phyloP scores from a whole-genome alignment of 2,113 vertebrate species.

The Solenodon paradoxus region DNA sequence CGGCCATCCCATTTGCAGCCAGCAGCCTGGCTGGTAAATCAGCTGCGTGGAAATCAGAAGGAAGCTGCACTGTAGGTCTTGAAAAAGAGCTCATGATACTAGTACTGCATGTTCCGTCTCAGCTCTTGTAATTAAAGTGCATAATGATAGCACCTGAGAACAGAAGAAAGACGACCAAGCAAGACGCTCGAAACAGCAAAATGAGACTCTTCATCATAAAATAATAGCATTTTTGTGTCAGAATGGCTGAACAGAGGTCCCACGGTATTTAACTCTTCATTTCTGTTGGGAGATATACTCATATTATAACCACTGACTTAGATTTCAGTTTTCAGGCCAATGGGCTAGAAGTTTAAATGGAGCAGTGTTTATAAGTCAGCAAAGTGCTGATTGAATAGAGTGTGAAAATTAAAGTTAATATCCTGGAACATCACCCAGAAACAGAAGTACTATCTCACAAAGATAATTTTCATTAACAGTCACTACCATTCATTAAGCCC shows the following conservation, averaged over 20 bases:
- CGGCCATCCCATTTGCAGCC: neutral
- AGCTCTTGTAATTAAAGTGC: neutral
- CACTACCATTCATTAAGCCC: neutral
- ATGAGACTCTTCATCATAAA: neutral
- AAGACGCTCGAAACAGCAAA: neutral
- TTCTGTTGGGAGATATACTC: neutral
- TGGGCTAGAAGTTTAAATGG: neutral
- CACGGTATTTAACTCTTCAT: neutral
- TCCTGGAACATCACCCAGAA: neutral
- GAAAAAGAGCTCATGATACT: neutral
- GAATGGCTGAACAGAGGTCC: neutral
- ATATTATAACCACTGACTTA: neutral
- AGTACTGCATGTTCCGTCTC: conserved; percentile 28
- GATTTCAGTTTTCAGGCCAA: neutral
- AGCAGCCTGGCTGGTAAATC: neutral
- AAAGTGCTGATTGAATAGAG: neutral
- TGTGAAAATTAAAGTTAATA: neutral
- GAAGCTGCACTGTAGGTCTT: conserved; percentile 9
- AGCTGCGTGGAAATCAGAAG: neutral
- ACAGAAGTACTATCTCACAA: neutral
- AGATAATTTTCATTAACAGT: neutral
- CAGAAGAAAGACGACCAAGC: neutral
- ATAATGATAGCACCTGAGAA: conserved; percentile 20
- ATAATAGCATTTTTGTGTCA: neutral
- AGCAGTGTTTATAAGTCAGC: neutral